These are phyloP conservation scores for Ara ararauna DNA, from an alignment of 2,797 vertebrate species.

Conservation along the genomic window DNA sequence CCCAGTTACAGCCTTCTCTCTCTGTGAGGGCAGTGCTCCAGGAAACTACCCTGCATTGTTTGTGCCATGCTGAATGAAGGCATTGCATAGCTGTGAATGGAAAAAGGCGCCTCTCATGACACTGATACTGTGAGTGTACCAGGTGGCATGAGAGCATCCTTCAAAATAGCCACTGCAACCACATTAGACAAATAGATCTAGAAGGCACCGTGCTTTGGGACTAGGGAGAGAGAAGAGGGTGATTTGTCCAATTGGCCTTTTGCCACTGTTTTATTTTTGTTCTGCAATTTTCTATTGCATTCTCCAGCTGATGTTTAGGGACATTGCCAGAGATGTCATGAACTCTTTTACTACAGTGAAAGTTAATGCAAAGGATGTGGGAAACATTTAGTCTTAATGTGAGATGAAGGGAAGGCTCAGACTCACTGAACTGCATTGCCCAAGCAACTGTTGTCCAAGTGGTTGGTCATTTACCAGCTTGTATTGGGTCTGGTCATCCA, in stretches of 20 bases:
- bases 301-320: background rate
- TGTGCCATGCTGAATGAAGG: background rate
- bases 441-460: fast-evolving
- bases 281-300: background rate
- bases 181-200: too few species aligned
- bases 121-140: fast-evolving
- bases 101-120: background rate
- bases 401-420: background rate
- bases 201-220: background rate
- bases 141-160: background rate
- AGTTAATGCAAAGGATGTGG: fast-evolving
- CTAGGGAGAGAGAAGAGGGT: background rate
- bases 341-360: background rate
- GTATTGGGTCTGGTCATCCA: background rate
- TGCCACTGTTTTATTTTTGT: background rate
- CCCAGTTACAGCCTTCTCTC: background rate
- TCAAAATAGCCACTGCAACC: background rate
- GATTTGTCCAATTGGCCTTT: background rate
- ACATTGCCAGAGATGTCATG: fast-evolving
- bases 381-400: background rate
- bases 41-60: background rate
- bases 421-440: background rate
- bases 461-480: background rate
- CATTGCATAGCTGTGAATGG: background rate
- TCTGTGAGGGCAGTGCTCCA: background rate